Evolutionary conservation across 2,888 invertebrate species (phyloP), one percentile per base, ranked within the genome.

Genomic region (Machimus rusticus): DNA sequence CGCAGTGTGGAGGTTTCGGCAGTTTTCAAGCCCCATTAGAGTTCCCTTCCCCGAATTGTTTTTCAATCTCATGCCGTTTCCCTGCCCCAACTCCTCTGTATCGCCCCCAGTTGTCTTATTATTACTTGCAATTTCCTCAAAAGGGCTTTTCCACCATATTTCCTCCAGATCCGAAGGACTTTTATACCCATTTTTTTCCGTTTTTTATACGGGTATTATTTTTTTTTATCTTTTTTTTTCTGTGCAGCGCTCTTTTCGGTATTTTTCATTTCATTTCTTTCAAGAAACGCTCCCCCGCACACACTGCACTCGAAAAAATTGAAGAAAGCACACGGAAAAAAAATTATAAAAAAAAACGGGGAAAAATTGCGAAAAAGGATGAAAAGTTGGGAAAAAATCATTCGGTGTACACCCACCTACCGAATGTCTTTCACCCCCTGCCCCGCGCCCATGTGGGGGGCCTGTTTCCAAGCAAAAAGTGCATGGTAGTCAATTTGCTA

Each of bases 401-500:
- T 66, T 66, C 66, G 28, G 23, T 66, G 66, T 19, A 23, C 66
- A 51, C 66, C 28, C n/a, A n/a, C 66, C 23, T 6, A n/a, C 37
- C 37, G 16, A n/a, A 76, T 76, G n/a, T 14, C 77, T 14, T 9
- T 39, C 39, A 4, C 14, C 34, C 39, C 9, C 1, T 34, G n/a
- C 76, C 31, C 12, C 19, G 2, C 28, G 8, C 12, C 5, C 28
- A 28, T 66, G 66, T 66, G 23, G 28, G 23, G 28, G 66, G 66
- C 28, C 23, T 66, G 66, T 85, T n/a, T 74, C 74, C 46, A 66
- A n/a, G 43, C 34, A 85, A 85, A 85, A 85, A 85, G 74, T 85
- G 85, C 85, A 85, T 74, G 34, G 85, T 46, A 85, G 85, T 85
- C 85, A 85, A 85, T 85, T 85, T 85, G 85, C 46, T 85, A 85